Conservation (phyloP, 2,888 invertebrate genomes). For the Chrysotoxum bicinctum region DNA sequence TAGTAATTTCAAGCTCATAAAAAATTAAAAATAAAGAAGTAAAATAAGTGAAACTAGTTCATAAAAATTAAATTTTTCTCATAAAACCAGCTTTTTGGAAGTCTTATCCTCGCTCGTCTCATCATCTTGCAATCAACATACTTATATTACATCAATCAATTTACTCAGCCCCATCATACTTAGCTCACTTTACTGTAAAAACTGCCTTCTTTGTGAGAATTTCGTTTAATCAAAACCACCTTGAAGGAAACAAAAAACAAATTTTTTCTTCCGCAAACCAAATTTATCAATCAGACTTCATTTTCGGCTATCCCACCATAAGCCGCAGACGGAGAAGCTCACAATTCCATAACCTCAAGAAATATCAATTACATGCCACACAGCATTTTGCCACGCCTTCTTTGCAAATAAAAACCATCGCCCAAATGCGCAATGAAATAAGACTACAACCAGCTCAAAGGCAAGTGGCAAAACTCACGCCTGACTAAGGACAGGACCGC, state of each 20-base stretch:
- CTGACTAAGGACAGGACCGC: no score
- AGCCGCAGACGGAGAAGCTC: slow-evolving; percentile 9
- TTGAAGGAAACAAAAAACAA: not conserved
- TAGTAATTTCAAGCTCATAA: no score
- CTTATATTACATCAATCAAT: slow-evolving; percentile 4
- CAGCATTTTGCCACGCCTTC: slow-evolving; percentile 60
- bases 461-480: slow-evolving; percentile 72
- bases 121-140: not conserved
- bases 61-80: not conserved
- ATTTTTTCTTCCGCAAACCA: slow-evolving; percentile 19
- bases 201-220: slow-evolving; percentile 1
- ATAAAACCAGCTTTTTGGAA: not conserved
- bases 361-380: slow-evolving; percentile 72
- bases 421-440: slow-evolving; percentile 23
- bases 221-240: slow-evolving; percentile 6
- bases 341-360: slow-evolving; percentile 64
- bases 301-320: slow-evolving; percentile 23
- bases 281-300: slow-evolving; percentile 56
- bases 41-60: no score
- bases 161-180: slow-evolving; percentile 6
- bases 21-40: no score
- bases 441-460: slow-evolving; percentile 26
- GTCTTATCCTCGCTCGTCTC: not conserved
- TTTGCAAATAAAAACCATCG: slow-evolving; percentile 58
- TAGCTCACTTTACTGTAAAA: slow-evolving; percentile 2